Evolutionary conservation across 1,140 invertebrate genomes (phyloP).

Genomic region (Pachypeltis micranthus): DNA sequence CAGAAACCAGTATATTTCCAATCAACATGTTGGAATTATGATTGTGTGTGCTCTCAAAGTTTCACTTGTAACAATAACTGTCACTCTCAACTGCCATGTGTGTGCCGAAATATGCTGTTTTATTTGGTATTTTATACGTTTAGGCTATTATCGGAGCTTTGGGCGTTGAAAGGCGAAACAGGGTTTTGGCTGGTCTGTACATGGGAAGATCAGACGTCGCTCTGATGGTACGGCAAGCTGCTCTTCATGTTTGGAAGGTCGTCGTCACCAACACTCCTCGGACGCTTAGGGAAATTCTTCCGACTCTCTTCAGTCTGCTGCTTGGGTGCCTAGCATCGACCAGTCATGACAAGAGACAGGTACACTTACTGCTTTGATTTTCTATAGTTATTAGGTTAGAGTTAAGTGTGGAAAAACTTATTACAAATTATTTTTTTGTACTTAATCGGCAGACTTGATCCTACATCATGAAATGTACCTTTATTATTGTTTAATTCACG

Average conservation of each 20-base stretch:
- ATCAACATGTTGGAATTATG: too few relatives aligned
- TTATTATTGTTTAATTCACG: too few relatives aligned
- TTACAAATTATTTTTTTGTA: too few relatives aligned
- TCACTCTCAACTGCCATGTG: too few relatives aligned
- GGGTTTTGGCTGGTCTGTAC: slow-evolving; percentile 89
- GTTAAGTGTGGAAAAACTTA: too few relatives aligned
- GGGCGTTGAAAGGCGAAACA: slow-evolving; percentile 77
- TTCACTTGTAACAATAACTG: too few relatives aligned
- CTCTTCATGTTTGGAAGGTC: slow-evolving; percentile 94
- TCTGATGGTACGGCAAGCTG: slow-evolving; percentile 90
- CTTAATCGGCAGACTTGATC: too few relatives aligned
- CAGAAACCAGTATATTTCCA: too few relatives aligned
- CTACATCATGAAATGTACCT: too few relatives aligned
- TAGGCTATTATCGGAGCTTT: slow-evolving; percentile 77
- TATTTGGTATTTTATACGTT: slow-evolving; percentile 20
- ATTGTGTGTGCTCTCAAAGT: too few relatives aligned
- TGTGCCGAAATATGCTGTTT: too few relatives aligned
- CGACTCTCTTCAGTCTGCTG: slow-evolving; percentile 82
- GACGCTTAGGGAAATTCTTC: slow-evolving; percentile 91
- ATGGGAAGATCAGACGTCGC: slow-evolving; percentile 96
- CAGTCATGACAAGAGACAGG: slow-evolving; percentile 89
- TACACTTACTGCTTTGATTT: slow-evolving; percentile 10
- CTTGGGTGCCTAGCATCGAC: slow-evolving; percentile 88
- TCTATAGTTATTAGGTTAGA: neutral
- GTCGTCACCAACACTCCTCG: slow-evolving; percentile 93